Evolutionary conservation across 2,113 vertebrate genomes (phyloP), one percentile per base, ranked within the genome.

Genomic region (Alouatta palliata): DNA sequence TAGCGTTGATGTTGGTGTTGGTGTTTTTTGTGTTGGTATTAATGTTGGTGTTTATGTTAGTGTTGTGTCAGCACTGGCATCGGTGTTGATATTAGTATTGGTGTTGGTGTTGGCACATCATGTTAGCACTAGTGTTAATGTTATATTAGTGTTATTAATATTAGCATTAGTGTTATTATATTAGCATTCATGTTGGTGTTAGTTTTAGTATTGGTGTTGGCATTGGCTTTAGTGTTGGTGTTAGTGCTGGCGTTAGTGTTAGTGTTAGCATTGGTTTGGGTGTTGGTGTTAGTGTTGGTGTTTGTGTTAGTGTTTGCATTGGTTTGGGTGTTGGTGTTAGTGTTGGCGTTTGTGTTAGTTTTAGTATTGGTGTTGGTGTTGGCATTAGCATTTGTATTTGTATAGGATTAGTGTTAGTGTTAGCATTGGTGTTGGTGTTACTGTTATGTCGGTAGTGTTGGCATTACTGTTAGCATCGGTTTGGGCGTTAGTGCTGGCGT

Each of bases 101-200:
- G 13, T 32, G 2, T 10, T 10, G 10, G 10, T 0, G 6, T 16
- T 1, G n/a, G 16, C 58, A 61, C 58, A 61, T 61, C 8, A 4
- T 61, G 11, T 27, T 19, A 17, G 23, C 30, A 11, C 30, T 21
- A 1, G 32, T 49, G 9, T 80, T 20, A 37, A 17, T 19, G 7
- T n/a, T 25, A 25, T 6, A 5, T 30, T 25, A 23, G 19, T 73
- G 5, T n/a, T n/a, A n/a, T n/a, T n/a, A n/a, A n/a, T n/a, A n/a
- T n/a, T n/a, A n/a, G n/a, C n/a, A n/a, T n/a, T n/a, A n/a, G n/a
- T n/a, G n/a, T n/a, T n/a, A n/a, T n/a, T n/a, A n/a, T n/a, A n/a
- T n/a, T n/a, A n/a, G n/a, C 37, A 21, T 37, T 30, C 23, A 21
- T 17, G 14, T 32, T 8, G 20, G 43, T 64, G 0, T 14, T 93